Evolutionary conservation across 1,140 invertebrate genomes (phyloP), one percentile per base, ranked within the genome.

Genomic region (Stenopsyche tienmushanensis): DNA sequence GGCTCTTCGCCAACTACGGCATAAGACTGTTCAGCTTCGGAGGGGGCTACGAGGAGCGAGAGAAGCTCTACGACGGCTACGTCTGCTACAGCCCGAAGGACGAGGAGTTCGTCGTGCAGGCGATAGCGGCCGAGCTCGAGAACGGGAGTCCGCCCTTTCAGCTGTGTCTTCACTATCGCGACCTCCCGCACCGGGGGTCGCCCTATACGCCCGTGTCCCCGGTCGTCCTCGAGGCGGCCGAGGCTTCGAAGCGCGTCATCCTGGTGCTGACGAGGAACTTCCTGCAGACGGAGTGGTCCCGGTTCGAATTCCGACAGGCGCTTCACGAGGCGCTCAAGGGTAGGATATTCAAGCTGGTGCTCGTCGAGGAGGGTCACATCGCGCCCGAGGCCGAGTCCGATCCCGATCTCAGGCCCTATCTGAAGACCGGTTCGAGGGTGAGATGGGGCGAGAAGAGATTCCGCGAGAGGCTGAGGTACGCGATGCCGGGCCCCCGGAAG

Each of bases 51-150:
- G 88, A 90, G 73, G 90, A 92, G 67, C 85, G 86, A 50, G 90
- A 93, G 72, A 94, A 94, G 71, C 79, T 93, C 9, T 97, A 94
- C 77, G 96, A 97, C 74, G 93, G 91, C 34, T 96, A 95, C 76
- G 88, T 97, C 2, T 89, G 93, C 65, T 96, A 97, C 79, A 94
- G 92, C 65, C 90, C 92, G 17, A 93, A 94, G 77, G 94, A 97
- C 78, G 91, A 95, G 72, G 88, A 93, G 73, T 93, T 94, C 73
- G 90, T 96, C 0, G 81, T 91, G 23, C 89, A 93, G 69, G 90
- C 89, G 7, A 82, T 97, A 41, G 90, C 89, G 1, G 86, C 87
- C 1, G 91, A 94, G 72, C 76, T 98, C 52, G 94, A 98, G 76
- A 88, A 90, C 64, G 87, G 85, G 1, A 80, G 82, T 34, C 86